Percentiles rank a stretch among this genome's conserved stretches.
Evolutionary conservation across 2,888 invertebrate genomes (phyloP).

Genomic region (Xestia c-nigrum): DNA sequence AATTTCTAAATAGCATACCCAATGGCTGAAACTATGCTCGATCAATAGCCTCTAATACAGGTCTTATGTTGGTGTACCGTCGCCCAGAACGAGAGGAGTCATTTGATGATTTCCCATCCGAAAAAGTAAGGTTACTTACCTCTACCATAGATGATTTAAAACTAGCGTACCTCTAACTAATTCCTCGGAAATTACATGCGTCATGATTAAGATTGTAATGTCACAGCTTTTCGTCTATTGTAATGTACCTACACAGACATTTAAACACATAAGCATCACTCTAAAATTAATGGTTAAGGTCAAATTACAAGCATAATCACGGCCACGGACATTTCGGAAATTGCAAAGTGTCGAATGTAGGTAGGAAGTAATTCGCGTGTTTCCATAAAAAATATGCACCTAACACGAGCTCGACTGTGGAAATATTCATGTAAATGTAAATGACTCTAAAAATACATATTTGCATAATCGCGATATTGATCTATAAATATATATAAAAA

Average conservation of each 20-base stretch:
- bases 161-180: no score
- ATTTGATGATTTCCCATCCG: no score
- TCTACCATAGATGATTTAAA: no score
- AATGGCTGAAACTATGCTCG: no score
- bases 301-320: constrained; percentile 10
- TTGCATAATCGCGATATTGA: not conserved
- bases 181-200: no score
- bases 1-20: no score
- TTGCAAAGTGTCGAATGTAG: constrained; percentile 19
- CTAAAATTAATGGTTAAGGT: constrained; percentile 26
- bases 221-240: not conserved
- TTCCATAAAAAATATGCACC: constrained; percentile 4
- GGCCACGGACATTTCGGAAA: constrained; percentile 25
- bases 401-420: not conserved
- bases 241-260: not conserved
- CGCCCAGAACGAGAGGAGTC: no score
- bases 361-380: constrained; percentile 36
- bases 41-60: no score
- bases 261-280: not conserved
- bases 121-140: no score
- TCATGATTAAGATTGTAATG: not conserved
- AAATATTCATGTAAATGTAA: not conserved
- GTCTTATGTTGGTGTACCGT: no score
- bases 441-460: not conserved
- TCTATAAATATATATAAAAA: no score